Base-by-base conservation (phyloP, 2,888 invertebrate genomes). In the Rhagonycha fulva region DNA sequence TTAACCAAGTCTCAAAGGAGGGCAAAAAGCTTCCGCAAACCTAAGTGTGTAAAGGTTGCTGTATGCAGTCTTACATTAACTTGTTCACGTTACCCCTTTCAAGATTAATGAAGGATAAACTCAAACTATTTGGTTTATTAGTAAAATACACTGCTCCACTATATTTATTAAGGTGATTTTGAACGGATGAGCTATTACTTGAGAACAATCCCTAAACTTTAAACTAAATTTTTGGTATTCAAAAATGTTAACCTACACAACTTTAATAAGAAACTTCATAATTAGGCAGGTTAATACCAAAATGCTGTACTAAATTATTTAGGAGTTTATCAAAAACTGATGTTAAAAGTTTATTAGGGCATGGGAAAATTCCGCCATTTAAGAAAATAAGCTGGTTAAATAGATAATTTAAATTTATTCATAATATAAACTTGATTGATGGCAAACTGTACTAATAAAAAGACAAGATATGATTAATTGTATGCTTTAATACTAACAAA, bases 21-120 rank as follows among this genome's bases (percentile, higher is more conserved):
- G 75, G 80, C 76, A 79, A 81, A 81, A 81, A 81, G 79, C 78
- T 75, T 75, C 76, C 77, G 77, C 71, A 74, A 74, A 72, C 74
- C 79, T 80, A 80, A 80, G 77, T 75, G 74, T 71, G 71, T 74
- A 74, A 70, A 74, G 78, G 75, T 77, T 76, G 76, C 74, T 77
- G 77, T 76, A 74, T 78, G 76, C 76, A 70, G 70, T 76, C 76
- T 74, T 74, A 76, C 71, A 74, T 74, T 76, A 76, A 76, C 71
- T 76, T 32, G 76, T 66, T 66, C 72, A 71, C 74, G 76, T 76
- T 76, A 74, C 74, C 76, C 74, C 71, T 76, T 76, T 74, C 61
- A 76, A 76, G 76, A 76, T 76, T 76, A 76, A 76, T 76, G 76
- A 76, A 71, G 71, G 69, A 71, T 71, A 74, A 76, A 74, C 71